Conservation (phyloP, 2,797 vertebrate genomes). For the Dipus sagitta region DNA sequence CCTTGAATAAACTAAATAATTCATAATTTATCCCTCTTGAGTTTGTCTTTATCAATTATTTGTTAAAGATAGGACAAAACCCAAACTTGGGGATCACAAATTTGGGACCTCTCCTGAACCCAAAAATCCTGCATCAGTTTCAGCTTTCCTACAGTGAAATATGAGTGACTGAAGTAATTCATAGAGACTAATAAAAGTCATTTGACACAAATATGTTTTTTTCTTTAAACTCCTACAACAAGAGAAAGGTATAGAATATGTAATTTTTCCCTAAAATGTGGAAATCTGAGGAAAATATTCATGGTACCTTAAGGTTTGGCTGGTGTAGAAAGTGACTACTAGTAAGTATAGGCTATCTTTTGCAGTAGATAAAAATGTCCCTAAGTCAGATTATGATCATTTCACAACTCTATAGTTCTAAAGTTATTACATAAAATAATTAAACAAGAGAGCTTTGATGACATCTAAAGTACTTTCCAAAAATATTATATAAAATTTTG, state of each 20-base stretch:
- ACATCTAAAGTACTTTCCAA: background rate
- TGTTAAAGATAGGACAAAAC: too few relatives aligned
- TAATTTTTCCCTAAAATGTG: background rate
- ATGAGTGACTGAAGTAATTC: too few relatives aligned
- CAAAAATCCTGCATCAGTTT: too few relatives aligned
- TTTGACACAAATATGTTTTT: background rate
- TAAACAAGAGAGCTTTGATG: too few relatives aligned
- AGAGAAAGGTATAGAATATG: background rate
- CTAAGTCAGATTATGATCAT: background rate
- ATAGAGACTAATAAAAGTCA: background rate
- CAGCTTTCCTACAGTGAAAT: too few relatives aligned
- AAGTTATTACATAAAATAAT: too few relatives aligned
- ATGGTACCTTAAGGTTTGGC: background rate
- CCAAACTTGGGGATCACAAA: too few relatives aligned
- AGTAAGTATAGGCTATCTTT: background rate
- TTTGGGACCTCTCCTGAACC: too few relatives aligned
- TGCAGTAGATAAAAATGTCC: background rate
- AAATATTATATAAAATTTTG: conserved; percentile 12
- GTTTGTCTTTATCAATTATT: too few relatives aligned
- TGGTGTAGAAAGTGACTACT: background rate
- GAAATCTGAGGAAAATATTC: background rate
- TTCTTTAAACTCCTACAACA: background rate
- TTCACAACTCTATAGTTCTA: background rate
- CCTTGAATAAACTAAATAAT: too few relatives aligned
- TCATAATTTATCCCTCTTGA: too few relatives aligned